Conservation (phyloP, 2,797 vertebrate species). For the Meda fulgida region DNA sequence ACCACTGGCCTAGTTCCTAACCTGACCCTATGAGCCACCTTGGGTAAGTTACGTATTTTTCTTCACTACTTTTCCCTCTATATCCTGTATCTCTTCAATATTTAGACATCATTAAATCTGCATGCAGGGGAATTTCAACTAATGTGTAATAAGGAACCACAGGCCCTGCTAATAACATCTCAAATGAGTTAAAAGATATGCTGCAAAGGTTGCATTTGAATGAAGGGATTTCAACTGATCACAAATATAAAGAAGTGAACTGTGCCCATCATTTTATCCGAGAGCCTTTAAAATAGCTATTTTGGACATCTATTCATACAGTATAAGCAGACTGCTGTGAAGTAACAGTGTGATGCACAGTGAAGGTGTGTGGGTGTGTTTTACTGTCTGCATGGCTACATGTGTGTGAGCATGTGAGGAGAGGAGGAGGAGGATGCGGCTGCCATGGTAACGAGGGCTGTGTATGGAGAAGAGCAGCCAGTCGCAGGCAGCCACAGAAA, state of each 20-base stretch:
- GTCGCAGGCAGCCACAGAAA: conserved; percentile 49
- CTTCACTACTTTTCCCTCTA: not conserved
- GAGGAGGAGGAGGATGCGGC: conserved; percentile 56
- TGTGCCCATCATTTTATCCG: not conserved
- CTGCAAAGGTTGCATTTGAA: not conserved
- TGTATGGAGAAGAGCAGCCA: conserved; percentile 55
- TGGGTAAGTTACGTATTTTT: not conserved
- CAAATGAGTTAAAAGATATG: not conserved
- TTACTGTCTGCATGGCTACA: conserved; percentile 44
- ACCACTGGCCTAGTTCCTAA: not conserved
- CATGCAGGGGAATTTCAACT: not conserved
- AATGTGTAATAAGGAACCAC: not conserved
- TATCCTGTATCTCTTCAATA: not conserved
- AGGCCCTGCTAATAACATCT: not conserved
- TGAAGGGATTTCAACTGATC: not conserved
- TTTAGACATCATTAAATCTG: not conserved
- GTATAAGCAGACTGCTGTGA: conserved; percentile 13
- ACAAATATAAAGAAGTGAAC: not conserved
- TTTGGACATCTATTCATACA: conserved; percentile 13
- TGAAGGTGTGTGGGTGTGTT: conserved; percentile 54
- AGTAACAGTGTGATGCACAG: conserved; percentile 24
- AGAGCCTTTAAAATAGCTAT: conserved; percentile 10
- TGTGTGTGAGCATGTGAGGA: conserved; percentile 48
- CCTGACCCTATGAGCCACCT: not conserved
- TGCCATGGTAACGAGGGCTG: conserved; percentile 55